Conservation (phyloP, 2,797 vertebrate species). For the Eptatretus atami region DNA sequence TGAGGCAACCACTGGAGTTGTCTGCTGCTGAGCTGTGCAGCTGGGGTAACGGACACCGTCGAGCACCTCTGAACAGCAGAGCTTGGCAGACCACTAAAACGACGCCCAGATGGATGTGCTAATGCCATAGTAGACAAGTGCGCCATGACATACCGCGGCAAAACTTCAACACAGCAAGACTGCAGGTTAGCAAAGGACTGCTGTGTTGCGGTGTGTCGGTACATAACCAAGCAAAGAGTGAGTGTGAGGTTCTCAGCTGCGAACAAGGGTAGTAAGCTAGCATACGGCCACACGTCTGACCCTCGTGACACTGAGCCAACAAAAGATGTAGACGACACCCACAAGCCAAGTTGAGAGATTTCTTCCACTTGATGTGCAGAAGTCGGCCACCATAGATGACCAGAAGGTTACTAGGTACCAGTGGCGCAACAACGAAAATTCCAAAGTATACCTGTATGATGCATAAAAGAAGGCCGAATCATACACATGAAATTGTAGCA, state of each 20-base stretch:
- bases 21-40: constrained; percentile 80
- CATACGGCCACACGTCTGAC: constrained; percentile 88
- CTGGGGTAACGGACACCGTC: constrained; percentile 88
- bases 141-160: constrained; percentile 55
- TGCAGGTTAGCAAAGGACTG: constrained; percentile 66
- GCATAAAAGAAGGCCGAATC: no score
- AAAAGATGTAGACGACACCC: constrained; percentile 95
- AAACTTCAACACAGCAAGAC: constrained; percentile 90
- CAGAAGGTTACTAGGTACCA: constrained; percentile 99
- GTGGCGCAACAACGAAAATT: constrained; percentile 97
- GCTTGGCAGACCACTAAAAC: constrained; percentile 54
- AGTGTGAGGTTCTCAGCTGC: constrained; percentile 78
- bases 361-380: constrained; percentile 99
- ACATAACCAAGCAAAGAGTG: constrained; percentile 90
- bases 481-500: no score
- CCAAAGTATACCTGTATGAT: constrained; percentile 50
- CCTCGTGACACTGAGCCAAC: constrained; percentile 99
- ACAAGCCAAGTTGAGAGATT: constrained; percentile 99
- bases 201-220: constrained; percentile 78
- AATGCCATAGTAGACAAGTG: constrained; percentile 88
- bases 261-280: constrained; percentile 79
- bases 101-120: constrained; percentile 75
- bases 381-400: constrained; percentile 96
- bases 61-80: constrained; percentile 96
- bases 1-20: constrained; percentile 26